Evolutionary conservation across 2,113 vertebrate genomes (phyloP), one percentile per base, ranked within the genome.

Genomic region (Panthera leo): DNA sequence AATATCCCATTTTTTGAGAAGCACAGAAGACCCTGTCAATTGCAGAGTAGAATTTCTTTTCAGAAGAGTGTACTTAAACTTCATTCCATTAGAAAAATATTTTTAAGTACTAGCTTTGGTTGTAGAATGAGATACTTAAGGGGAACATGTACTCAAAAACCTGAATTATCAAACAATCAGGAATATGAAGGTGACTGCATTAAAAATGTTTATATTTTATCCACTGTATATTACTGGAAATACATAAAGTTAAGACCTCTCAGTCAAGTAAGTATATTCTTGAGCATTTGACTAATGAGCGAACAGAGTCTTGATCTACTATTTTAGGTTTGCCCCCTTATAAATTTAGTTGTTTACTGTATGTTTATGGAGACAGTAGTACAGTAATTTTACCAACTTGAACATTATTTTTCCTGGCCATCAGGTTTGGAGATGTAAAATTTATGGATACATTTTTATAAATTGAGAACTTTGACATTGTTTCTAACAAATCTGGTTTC

Each of bases 281-380:
- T 70, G 31, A 94, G 29, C n/a, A 25, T 70, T 96, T 95, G 79
- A 23, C 95, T 95, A 16, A 80, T 16, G 36, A 84, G 55, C 73
- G 67, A 58, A 58, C 36, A 87, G 71, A 75, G 48, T 83, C 36
- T 91, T 23, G 8, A 48, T n/a, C 23, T 85, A 61, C 42, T 73
- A 79, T 58, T 89, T 96, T 58, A 55, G 71, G 63, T 83, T 76
- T 95, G 25, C n/a, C 67, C 36, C 12, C 55, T 93, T 93, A 53
- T 93, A 45, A 86, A 76, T 96, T 76, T 80, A 51, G 48, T 58
- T 63, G 5, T 85, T 67, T 10, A 36, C 11, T 29, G 6, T 79
- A 21, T 84, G 10, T 86, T 94, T 34, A 18, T 53, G 75, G 73
- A 85, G 51, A 75, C 14, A 31, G 42, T 5, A 58, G 11, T 76